Percentiles rank a stretch among this genome's conserved stretches.
Conservation (phyloP, 2,113 vertebrate genomes). For the Salvator merianae region DNA sequence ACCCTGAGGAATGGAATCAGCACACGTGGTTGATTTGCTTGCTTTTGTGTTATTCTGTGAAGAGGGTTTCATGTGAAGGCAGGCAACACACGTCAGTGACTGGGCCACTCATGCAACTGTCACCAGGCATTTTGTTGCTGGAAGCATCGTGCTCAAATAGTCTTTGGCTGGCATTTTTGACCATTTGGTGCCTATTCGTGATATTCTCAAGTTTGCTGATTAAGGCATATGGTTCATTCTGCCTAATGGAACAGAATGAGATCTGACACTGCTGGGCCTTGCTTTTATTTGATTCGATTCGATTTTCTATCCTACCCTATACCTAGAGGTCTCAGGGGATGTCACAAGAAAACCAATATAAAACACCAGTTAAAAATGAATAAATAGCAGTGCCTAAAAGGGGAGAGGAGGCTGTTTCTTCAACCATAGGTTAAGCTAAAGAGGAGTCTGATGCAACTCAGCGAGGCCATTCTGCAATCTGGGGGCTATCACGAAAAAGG, state of each 20-base stretch:
- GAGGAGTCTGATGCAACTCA: no score
- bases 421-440: no score
- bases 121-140: background rate
- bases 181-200: background rate
- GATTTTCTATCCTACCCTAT: no score
- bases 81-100: background rate
- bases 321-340: no score
- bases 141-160: background rate
- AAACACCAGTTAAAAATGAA: no score
- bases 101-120: background rate
- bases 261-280: no score
- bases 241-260: background rate
- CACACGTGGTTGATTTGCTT: background rate
- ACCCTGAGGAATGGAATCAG: background rate
- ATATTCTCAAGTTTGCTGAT: background rate
- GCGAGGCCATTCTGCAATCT: no score
- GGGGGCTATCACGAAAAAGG: no score
- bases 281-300: no score
- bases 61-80: constrained; percentile 1
- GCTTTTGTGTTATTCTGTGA: background rate
- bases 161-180: background rate
- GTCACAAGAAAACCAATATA: no score
- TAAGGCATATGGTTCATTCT: background rate
- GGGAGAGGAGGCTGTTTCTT: no score
- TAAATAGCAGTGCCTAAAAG: no score